A percentile compares a stretch with the other conserved stretches of the same genome.
phyloP scores from a whole-genome alignment of 2,797 vertebrate genomes.

The Odontamblyopus rebecca region DNA sequence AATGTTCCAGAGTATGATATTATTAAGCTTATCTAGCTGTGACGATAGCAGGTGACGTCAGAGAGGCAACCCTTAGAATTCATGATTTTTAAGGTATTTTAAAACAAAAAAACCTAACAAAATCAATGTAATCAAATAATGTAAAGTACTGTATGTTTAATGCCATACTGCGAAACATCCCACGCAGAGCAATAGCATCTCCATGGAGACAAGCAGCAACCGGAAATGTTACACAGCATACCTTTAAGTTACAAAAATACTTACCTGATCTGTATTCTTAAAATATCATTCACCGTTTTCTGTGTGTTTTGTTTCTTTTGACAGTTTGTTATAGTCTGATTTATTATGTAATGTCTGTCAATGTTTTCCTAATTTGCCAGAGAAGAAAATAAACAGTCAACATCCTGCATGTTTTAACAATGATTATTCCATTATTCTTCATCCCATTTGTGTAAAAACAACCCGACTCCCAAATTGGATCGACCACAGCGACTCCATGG shows the following conservation, averaged over 20 bases:
- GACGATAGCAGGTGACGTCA: no score
- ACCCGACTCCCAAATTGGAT: background rate
- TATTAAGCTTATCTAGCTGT: no score
- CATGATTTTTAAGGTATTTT: no score
- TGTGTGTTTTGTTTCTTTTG: background rate
- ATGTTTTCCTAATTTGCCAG: background rate
- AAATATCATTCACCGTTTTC: background rate
- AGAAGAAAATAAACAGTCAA: background rate
- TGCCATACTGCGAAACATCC: no score
- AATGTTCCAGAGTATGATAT: no score
- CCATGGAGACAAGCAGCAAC: no score
- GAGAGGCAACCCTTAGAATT: no score
- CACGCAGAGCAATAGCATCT: no score
- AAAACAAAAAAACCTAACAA: no score
- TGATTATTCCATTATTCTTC: constrained; percentile 2
- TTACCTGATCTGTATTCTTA: background rate
- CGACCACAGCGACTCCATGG: constrained; percentile 1
- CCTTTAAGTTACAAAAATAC: background rate
- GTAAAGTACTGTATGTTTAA: no score
- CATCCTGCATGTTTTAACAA: background rate
- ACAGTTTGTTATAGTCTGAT: background rate
- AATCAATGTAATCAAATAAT: no score
- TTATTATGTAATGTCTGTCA: background rate
- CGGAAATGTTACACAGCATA: background rate
- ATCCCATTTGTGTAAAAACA: background rate